Percentiles rank a stretch among this genome's conserved stretches.
phyloP scores from a whole-genome alignment of 2,888 invertebrate species.

The Acleris laterana region DNA sequence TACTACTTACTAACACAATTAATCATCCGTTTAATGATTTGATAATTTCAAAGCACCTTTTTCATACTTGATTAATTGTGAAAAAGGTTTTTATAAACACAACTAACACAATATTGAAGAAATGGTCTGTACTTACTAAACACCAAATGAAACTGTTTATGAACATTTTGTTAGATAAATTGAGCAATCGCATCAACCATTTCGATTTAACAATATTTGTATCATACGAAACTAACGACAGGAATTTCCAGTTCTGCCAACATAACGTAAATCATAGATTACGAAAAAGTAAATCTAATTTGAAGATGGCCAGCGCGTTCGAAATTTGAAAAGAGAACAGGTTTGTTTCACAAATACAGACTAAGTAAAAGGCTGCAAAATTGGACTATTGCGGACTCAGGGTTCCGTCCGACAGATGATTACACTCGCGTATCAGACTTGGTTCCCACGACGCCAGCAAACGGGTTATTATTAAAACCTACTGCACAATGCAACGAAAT shows the following conservation, averaged over 20 bases:
- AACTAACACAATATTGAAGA: no score
- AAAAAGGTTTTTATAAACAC: not conserved
- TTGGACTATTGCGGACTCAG: conserved; percentile 82
- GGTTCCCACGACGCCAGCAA: conserved; percentile 82
- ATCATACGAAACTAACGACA: conserved; percentile 14
- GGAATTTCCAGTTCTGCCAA: conserved; percentile 16
- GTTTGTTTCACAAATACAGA: conserved; percentile 59
- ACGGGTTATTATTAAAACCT: conserved; percentile 84
- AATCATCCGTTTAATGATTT: conserved; percentile 11
- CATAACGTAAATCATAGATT: conserved; percentile 23
- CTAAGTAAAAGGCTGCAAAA: conserved; percentile 84
- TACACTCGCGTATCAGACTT: conserved; percentile 82
- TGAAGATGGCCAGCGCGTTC: conserved; percentile 44
- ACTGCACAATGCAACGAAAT: conserved; percentile 55
- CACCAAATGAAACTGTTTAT: not conserved
- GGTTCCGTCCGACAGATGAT: conserved; percentile 81
- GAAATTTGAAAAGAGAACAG: conserved; percentile 60
- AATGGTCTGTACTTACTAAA: no score
- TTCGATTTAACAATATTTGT: conserved; percentile 14
- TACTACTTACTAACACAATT: conserved; percentile 4
- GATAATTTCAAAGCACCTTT: not conserved
- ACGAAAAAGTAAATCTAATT: conserved; percentile 18
- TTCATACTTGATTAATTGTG: not conserved
- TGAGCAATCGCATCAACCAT: conserved; percentile 3
- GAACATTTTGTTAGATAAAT: not conserved